A percentile compares a stretch with the other conserved stretches of the same genome.
Conservation (phyloP, 37 sponge, comb jelly and placozoan genomes). For the Crambe crambe region DNA sequence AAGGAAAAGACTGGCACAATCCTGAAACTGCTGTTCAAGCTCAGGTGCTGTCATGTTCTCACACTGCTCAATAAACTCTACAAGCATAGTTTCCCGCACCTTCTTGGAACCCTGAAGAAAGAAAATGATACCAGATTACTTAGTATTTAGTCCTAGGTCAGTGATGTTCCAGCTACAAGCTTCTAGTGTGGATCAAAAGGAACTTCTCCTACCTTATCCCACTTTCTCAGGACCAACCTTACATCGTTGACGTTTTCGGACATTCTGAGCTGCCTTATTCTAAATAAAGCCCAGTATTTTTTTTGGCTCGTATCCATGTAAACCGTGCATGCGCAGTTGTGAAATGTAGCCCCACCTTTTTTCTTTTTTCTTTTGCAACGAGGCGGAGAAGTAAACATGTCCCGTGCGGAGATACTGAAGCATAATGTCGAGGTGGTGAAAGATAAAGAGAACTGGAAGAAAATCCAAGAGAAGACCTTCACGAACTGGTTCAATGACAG, state of each 20-base stretch:
- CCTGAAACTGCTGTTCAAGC: conserved; percentile 87
- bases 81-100: conserved; percentile 70
- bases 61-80: conserved; percentile 77
- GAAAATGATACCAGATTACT: background rate
- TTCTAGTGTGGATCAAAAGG: too few species aligned
- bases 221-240: conserved; percentile 31
- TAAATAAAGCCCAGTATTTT: conserved; percentile 7
- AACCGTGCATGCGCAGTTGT: conserved; percentile 6
- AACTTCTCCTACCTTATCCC: conserved; percentile 88
- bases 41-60: conserved; percentile 88
- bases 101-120: conserved; percentile 60
- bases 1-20: conserved; percentile 96
- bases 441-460: conserved; percentile 55
- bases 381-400: background rate
- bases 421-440: background rate
- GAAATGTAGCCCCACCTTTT: background rate
- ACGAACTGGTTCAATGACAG: conserved; percentile 95
- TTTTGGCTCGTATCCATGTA: background rate
- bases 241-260: conserved; percentile 48
- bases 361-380: background rate
- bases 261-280: conserved; percentile 2
- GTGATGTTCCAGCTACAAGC: too few species aligned
- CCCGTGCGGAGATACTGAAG: too few species aligned
- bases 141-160: too few species aligned
- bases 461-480: conserved; percentile 85